These are phyloP conservation scores for Apodemus speciosus DNA, from an alignment of 2,113 vertebrate genomes.

Conservation along the genomic window DNA sequence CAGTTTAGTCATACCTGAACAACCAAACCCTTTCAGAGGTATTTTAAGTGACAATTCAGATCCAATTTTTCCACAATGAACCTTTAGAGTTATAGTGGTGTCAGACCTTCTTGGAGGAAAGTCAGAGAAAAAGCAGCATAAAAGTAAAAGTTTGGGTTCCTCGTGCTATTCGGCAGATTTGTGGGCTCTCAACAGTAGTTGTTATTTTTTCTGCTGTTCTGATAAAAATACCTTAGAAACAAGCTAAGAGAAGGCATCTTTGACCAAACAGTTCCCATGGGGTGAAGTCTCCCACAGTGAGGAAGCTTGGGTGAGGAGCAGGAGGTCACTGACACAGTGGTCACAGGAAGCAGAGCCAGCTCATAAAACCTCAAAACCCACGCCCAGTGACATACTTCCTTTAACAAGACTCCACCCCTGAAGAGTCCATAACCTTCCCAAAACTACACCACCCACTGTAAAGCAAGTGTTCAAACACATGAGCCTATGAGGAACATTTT, in stretches of 20 bases:
- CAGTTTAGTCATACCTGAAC: background rate
- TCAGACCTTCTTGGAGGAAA: background rate
- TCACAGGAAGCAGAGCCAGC: background rate
- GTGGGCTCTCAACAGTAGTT: background rate
- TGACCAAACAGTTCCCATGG: too few species aligned
- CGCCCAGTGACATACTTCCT: background rate
- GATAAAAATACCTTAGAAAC: background rate
- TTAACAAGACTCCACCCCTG: background rate
- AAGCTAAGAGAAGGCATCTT: background rate
- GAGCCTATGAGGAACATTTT: background rate
- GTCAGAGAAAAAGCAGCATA: background rate
- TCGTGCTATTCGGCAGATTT: background rate
- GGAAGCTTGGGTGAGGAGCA: background rate
- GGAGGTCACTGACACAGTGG: too few species aligned
- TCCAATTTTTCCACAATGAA: background rate
- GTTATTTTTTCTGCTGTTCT: background rate
- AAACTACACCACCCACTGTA: background rate
- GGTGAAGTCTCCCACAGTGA: background rate
- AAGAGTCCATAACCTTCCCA: background rate
- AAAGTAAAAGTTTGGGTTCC: background rate
- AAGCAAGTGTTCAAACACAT: background rate
- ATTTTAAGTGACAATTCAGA: conserved; percentile 15
- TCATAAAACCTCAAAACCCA: background rate
- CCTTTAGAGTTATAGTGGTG: background rate
- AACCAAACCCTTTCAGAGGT: background rate